Base-by-base conservation (phyloP, 1,140 invertebrate species). In the Diploscapter pachys region DNA sequence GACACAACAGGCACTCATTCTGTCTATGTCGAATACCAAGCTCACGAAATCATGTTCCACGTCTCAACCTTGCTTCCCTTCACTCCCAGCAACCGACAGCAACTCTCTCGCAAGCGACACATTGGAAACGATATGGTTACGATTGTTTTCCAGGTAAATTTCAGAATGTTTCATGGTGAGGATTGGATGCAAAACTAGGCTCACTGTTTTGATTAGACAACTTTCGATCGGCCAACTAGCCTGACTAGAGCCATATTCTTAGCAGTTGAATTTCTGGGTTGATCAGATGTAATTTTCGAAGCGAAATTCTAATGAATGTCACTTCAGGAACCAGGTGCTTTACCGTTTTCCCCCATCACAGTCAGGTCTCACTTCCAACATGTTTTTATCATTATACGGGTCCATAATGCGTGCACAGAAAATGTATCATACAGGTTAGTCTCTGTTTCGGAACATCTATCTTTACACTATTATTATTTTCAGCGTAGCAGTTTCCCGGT, bases 81-180 rank as follows among this genome's bases (percentile, higher is more conserved):
- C 83, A 94, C 93, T 13, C 91, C 93, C 62, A 95, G 93, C 84
- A 95, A 96, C 87, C 89, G 92, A 78, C 93, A 95, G 86, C 93
- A 95, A 89, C 88, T 98, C 76, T 88, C 96, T 75, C 89, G 93
- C 76, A 96, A 95, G 86, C 89, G 93, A 61, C 93, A 95, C 87
- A 95, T 95, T 83, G 93, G 93, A 76, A 95, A 95, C 86, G 93
- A 95, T 87, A 95, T 95, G 86, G 93, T 95, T n/a, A 96, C 93
- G 4, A 93, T 95, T 81, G 92, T 96, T 62, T 96, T 95, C 89
- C 95, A 97, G 31, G 31, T 31, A 31, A 31, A 31, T 31, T 31
- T 31, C 31, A 31, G 31, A 31, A 31, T 31, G 31, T 31, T 31
- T 31, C 31, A 31, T 31, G 31, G 31, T 31, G 31, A 31, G 31